A percentile compares a stretch with the other conserved stretches of the same genome.
Evolutionary conservation across 2,888 invertebrate genomes (phyloP).

Genomic region (Catocala nupta): DNA sequence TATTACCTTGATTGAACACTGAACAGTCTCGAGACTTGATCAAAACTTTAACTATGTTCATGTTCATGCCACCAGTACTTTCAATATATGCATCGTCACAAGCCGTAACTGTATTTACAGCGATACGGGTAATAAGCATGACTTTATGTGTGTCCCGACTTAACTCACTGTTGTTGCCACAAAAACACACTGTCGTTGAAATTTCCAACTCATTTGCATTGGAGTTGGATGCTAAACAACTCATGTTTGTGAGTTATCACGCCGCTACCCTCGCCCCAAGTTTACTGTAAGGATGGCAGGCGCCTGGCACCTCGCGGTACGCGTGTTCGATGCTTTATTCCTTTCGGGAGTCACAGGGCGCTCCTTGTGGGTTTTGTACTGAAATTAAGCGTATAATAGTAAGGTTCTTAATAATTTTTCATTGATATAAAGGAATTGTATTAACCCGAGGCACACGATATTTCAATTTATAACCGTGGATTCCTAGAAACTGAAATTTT

Average conservation of each 20-base stretch:
- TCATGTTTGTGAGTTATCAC: conserved; percentile 49
- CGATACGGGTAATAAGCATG: conserved; percentile 6
- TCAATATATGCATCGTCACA: conserved; percentile 11
- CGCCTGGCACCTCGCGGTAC: conserved; percentile 36
- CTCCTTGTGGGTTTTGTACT: conserved; percentile 6
- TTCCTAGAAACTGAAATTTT: conserved; percentile 6
- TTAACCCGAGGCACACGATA: neutral
- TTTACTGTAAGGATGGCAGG: conserved; percentile 14
- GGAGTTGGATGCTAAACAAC: conserved; percentile 33
- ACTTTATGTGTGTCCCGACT: conserved; percentile 13
- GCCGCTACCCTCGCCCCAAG: conserved; percentile 39
- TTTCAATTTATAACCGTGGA: no score
- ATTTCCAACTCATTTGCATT: conserved; percentile 41
- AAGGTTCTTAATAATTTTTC: conserved; percentile 6
- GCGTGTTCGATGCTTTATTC: conserved; percentile 34
- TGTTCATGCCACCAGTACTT: conserved; percentile 1
- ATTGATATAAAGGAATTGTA: neutral
- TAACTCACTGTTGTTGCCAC: conserved; percentile 12
- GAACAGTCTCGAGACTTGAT: conserved; percentile 6
- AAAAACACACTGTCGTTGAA: conserved; percentile 21
- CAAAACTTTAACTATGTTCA: conserved; percentile 2
- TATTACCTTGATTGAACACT: conserved; percentile 4
- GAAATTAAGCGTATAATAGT: conserved; percentile 5
- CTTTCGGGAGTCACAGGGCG: conserved; percentile 21
- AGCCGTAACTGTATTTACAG: conserved; percentile 10